Evolutionary conservation across 2,113 vertebrate genomes (phyloP).

Genomic region (Nanorana parkeri): DNA sequence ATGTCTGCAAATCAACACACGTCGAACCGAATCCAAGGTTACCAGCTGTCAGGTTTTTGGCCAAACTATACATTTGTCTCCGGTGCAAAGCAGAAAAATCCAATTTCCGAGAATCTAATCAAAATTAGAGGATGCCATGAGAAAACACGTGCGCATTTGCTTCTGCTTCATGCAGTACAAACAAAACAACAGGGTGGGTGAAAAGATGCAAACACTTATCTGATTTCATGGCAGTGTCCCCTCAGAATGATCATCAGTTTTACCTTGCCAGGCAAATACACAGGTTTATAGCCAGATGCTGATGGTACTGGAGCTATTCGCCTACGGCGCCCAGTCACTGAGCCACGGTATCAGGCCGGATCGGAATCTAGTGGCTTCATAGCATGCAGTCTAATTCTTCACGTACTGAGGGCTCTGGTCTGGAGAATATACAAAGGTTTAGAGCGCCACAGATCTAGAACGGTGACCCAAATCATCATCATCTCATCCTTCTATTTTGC

Average conservation of each 20-base stretch:
- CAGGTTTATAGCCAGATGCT: neutral
- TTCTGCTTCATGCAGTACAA: neutral
- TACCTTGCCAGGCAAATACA: neutral
- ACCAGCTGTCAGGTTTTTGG: slow-evolving; percentile 49
- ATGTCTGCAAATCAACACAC: slow-evolving; percentile 48
- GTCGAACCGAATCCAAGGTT: slow-evolving; percentile 39
- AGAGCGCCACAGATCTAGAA: too few species aligned
- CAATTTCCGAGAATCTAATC: neutral
- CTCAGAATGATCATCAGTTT: slow-evolving; percentile 2
- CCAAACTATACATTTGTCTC: slow-evolving; percentile 25
- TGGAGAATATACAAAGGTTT: too few species aligned
- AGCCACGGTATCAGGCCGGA: too few species aligned
- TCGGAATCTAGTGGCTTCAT: too few species aligned
- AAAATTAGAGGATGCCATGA: neutral
- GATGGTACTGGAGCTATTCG: too few species aligned
- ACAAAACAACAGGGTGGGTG: neutral
- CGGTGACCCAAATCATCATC: too few species aligned
- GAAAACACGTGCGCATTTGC: neutral
- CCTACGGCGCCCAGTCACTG: too few species aligned
- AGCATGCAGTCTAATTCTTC: too few species aligned
- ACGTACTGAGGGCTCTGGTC: too few species aligned
- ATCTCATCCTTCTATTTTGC: too few species aligned
- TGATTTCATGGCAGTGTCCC: neutral
- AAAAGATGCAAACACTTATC: neutral
- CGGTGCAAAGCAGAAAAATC: neutral